Evolutionary conservation across 2,888 invertebrate species (phyloP), one percentile per base, ranked within the genome.

Genomic region (Hemicrepidius hirtus): DNA sequence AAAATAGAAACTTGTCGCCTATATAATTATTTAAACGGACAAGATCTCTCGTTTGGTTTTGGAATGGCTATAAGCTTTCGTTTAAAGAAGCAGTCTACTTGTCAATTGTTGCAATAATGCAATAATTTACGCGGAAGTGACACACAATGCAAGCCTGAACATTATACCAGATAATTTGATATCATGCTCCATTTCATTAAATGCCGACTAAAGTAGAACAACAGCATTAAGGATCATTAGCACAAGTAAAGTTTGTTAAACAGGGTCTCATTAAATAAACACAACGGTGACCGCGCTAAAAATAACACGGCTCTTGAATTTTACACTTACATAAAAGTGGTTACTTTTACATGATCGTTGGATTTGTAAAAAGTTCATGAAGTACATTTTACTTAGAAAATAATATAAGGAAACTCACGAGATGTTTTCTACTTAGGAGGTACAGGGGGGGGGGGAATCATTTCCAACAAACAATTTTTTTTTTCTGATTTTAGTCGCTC

Each of bases 241-340:
- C 32, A 53, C 53, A n/a, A 53, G 53, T 53, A 53, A 53, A 53
- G 28, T 53, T 53, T 32, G n/a, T 53, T 53, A 53, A 53, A 13
- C 53, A 53, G 10, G 3, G 18, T 46, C 20, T 18, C 20, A 18
- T 16, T 18, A 18, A 46, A 18, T 13, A 53, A 53, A 53, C 28
- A 28, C 20, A 28, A 24, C 53, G 24, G 53, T 53, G 21, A 53
- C 24, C 9, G 21, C 24, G 53, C 21, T 32, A 53, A 28, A 53
- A 49, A 49, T 49, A 49, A 21, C 20, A 49, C 10, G 21, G 49
- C 20, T 49, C 21, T 12, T 49, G 18, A 21, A 21, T 49, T 46
- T 49, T 21, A 10, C n/a, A 4, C 1, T 13, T 6, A 37, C 2
- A n/a, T 9, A 4, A 49, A 49, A 49, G 21, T 18, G 1, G 13